Evolutionary conservation across 2,888 invertebrate genomes (phyloP).

Genomic region (Patella depressa): DNA sequence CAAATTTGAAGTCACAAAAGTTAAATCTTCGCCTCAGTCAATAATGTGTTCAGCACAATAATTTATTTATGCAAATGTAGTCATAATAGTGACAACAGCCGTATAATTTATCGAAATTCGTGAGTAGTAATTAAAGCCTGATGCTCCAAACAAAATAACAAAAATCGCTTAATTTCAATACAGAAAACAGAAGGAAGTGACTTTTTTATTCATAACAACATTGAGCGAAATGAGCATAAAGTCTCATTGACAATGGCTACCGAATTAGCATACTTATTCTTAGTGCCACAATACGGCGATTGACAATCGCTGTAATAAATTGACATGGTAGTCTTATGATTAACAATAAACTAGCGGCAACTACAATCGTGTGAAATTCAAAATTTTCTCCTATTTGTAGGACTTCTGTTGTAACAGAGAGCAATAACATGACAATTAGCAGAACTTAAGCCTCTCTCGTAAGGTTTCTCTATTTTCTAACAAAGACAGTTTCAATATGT

Average conservation of each 20-base stretch:
- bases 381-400: slow-evolving; percentile 5
- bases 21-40: too few relatives aligned
- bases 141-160: neutral
- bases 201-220: slow-evolving; percentile 1
- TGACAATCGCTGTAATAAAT: slow-evolving; percentile 7
- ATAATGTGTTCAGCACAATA: too few relatives aligned
- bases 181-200: slow-evolving; percentile 1
- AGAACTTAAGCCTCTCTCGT: neutral
- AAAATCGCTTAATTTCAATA: slow-evolving; percentile 1
- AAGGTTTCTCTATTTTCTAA: slow-evolving; percentile 8
- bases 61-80: slow-evolving; percentile 1
- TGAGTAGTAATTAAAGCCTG: neutral
- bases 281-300: neutral
- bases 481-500: slow-evolving; percentile 9
- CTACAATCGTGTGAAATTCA: neutral
- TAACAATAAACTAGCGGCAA: neutral
- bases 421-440: slow-evolving; percentile 5
- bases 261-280: slow-evolving; percentile 7
- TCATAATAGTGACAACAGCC: neutral
- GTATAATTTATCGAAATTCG: slow-evolving; percentile 6
- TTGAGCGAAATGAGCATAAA: slow-evolving; percentile 7
- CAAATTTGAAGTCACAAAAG: too few relatives aligned
- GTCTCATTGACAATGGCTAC: neutral
- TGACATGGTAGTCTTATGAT: neutral
- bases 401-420: neutral